Evolutionary conservation across 2,888 invertebrate species (phyloP), one percentile per base, ranked within the genome.

Genomic region (Netelia virgata): DNA sequence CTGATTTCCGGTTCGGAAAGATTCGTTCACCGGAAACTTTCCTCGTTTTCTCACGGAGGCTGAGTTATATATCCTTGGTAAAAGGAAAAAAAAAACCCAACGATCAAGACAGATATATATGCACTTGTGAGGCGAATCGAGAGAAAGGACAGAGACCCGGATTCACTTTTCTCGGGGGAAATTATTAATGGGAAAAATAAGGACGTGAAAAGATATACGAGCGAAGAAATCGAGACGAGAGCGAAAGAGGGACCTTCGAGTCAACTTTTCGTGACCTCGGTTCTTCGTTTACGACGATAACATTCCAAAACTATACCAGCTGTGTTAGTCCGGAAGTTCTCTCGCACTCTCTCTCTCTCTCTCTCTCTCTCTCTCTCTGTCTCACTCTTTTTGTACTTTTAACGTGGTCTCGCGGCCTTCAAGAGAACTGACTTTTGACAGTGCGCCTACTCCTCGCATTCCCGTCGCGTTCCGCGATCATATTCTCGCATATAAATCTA

Each of bases 1-100:
- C 55, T 72, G 63, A 77, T 55, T 77, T 81, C 81, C 81, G 81
- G 47, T 77, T 20, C 18, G n/a, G 55, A 43, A 73, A 77, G 61
- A 84, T 77, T 80, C 66, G 69, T 72, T 50, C 36, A 53, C 57
- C 73, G 53, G 18, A 41, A 59, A 76, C 78, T 73, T 47, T 23
- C 10, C 50, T 69, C 59, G 8, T 20, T 10, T 36, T 11, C 20
- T 41, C 23, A 43, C n/a, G 14, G 20, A 16, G 10, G 8, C 43
- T 53, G 10, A 20, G 50, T 18, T 43, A 66, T 57, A 66, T 43
- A 76, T 66, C 64, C 55, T 66, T 57, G 66, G 41, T 14, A 50
- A 50, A 16, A 43, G 16, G 59, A 18, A 14, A 11, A 11, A 57
- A 47, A 23, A 28, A 43, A 47, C 18, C 14, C 61, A 20, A 36